Evolutionary conservation across 2,797 vertebrate species (phyloP), one percentile per base, ranked within the genome.

Genomic region (Chelmon rostratus): DNA sequence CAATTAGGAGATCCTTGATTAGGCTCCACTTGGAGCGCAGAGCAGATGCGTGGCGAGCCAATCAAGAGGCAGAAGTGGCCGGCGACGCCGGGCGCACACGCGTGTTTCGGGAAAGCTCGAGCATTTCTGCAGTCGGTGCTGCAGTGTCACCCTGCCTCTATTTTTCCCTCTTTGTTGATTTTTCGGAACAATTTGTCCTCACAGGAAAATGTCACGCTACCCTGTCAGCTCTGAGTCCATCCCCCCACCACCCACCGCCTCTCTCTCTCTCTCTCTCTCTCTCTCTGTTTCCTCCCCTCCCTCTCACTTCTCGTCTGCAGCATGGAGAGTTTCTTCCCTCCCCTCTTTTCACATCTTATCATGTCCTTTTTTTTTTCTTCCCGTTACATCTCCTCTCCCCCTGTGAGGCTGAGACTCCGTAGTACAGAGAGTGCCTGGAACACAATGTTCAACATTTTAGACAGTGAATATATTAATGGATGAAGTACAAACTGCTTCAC

Each of bases 151-250:
- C 40, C 84, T 83, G 85, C 75, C 81, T 89, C 81, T 79, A 66
- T 78, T 82, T 37, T 69, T 78, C 69, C 82, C 64, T 83, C 82
- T 90, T 90, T 91, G 92, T 85, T 93, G 91, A 87, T 94, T 94
- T 92, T 94, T 83, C 25, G 38, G 94, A 94, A 94, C 92, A 91
- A 91, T 89, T 91, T 92, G 93, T 95, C 90, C 93, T 93, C 92
- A 44, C 86, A 86, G 87, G 85, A 88, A 95, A 95, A 95, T 95
- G 93, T 95, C 94, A 94, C 88, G 82, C 91, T 88, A 92, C 89
- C 89, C 92, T 93, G 91, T 90, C 93, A 93, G 89, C 85, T 91
- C 87, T 72, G 76, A 86, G 84, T 90, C 79, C 86, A 63, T 58
- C 75, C 31, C 62, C 67, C 21, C 46, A 33, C 82, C 83, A 54